These are phyloP conservation scores for Arvicanthis niloticus DNA, from an alignment of 2,113 vertebrate genomes.

Conservation along the genomic window DNA sequence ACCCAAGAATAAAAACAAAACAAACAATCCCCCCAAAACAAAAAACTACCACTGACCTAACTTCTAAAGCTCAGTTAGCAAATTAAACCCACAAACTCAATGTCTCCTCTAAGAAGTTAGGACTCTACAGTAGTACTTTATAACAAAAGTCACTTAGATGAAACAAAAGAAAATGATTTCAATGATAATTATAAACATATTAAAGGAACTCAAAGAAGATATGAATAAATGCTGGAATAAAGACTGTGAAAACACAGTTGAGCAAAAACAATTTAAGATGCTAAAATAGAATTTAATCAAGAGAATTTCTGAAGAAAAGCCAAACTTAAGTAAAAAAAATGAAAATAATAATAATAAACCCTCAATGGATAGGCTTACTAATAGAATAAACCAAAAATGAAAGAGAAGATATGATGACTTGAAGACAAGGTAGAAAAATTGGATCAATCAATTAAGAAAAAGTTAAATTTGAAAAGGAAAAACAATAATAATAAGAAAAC, in stretches of 20 bases:
- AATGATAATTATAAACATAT: neutral
- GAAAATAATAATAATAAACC: neutral
- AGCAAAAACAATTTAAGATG: neutral
- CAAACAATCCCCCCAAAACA: no score
- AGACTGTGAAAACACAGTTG: neutral
- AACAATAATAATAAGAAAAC: neutral
- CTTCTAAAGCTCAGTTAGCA: neutral
- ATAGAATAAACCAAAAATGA: neutral
- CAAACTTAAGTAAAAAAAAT: neutral
- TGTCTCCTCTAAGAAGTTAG: neutral
- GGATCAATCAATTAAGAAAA: neutral
- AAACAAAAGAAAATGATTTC: neutral
- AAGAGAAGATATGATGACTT: neutral
- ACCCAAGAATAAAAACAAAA: no score
- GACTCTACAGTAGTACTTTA: neutral
- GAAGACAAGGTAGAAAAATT: neutral
- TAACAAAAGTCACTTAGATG: neutral
- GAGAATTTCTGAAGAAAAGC: neutral
- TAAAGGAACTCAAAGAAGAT: neutral
- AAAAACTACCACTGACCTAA: neutral
- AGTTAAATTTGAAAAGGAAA: neutral
- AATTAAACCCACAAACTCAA: neutral
- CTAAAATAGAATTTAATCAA: neutral
- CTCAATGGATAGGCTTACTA: neutral
- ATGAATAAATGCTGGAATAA: neutral